Base-by-base conservation (phyloP, 1,140 invertebrate genomes). In the Coptotermes formosanus region DNA sequence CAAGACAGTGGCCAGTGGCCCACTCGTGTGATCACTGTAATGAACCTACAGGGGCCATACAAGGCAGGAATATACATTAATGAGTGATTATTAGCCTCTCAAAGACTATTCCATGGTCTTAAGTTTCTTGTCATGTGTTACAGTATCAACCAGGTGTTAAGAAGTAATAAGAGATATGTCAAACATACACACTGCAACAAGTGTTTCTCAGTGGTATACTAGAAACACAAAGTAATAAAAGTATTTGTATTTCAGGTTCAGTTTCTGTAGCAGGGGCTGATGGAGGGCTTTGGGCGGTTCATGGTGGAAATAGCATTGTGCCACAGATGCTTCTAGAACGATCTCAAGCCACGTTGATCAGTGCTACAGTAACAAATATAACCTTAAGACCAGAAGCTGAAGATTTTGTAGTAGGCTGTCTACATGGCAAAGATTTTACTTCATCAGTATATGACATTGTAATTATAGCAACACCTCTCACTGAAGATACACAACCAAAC, bases 261-360 rank as follows among this genome's bases (percentile, higher is more conserved):
- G 93, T 95, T 8, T 92, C 93, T 19, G 86, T 94, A 86, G 93
- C 94, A 87, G 94, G 93, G 43, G 91, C 92, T 8, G 91, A 90
- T 83, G 88, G 89, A 55, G 90, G 91, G 12, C 89, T 95, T 30
- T 95, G 94, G 94, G 90, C 93, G 25, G 91, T 95, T 23, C 90
- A 93, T 88, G 93, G 92, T 84, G 95, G 95, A 86, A 95, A 96
- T 88, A 93, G 93, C 89, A 86, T 90, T 88, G 91, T 95, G 87
- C 89, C 91, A 7, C 89, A 91, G 88, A 89, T 89, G 55, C 89
- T 94, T 8, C 69, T 93, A 12, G 88, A 91, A 86, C 88, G 89
- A 64, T 91, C 92, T 0, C 89, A 91, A 82, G 91, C 92, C 64
- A 90, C 89, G 43, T 86, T 93, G 38, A 88, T 93, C 64, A 88